phyloP scores from a whole-genome alignment of 2,797 vertebrate genomes.

The Urosaurus nigricauda region DNA sequence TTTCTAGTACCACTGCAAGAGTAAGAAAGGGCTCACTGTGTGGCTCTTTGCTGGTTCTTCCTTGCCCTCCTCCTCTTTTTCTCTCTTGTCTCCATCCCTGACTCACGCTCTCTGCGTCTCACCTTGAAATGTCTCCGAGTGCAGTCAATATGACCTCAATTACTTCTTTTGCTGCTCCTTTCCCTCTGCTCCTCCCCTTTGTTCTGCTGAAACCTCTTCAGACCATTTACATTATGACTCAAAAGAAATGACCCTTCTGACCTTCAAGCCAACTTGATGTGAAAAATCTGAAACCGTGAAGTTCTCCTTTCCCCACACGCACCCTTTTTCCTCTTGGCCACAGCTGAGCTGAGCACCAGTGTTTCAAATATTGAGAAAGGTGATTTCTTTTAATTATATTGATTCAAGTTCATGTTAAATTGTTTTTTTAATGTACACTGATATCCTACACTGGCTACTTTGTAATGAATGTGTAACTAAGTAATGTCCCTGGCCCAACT shows the following conservation, averaged over 20 bases:
- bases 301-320: neutral
- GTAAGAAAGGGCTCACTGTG: constrained; percentile 48
- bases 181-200: constrained; percentile 37
- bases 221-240: constrained; percentile 65
- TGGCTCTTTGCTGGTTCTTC: constrained; percentile 46
- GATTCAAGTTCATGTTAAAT: too few relatives aligned
- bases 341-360: constrained; percentile 2
- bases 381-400: constrained; percentile 8
- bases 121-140: constrained; percentile 65
- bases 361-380: constrained; percentile 27
- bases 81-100: constrained; percentile 23
- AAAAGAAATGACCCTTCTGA: constrained; percentile 53
- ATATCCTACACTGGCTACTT: too few relatives aligned
- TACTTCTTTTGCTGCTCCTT: constrained; percentile 50
- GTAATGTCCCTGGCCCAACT: too few relatives aligned
- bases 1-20: constrained; percentile 62
- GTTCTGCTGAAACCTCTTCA: constrained; percentile 51
- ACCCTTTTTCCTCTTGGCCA: neutral
- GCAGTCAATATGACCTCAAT: constrained; percentile 69
- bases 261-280: constrained; percentile 26
- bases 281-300: constrained; percentile 34
- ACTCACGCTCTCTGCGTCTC: constrained; percentile 45
- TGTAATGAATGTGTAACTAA: too few relatives aligned
- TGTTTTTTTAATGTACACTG: too few relatives aligned
- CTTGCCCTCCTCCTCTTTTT: constrained; percentile 15